A percentile compares a stretch with the other conserved stretches of the same genome.
Conservation (phyloP, 2,888 invertebrate species). For the Platycheirus rosarum region DNA sequence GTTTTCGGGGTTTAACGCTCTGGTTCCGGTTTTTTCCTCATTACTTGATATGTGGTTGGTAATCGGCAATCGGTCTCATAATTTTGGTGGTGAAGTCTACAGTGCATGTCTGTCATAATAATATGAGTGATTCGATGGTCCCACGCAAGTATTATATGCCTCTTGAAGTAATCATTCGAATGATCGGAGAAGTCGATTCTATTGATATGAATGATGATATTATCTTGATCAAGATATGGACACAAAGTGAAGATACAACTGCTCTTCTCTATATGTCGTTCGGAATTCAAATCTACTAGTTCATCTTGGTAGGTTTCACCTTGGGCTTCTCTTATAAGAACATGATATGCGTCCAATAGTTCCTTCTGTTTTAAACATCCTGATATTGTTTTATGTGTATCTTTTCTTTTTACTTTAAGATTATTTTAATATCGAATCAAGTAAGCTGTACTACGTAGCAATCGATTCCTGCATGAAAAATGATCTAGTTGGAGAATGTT, state of each 20-base stretch:
- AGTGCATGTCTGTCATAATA: neutral
- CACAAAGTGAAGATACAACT: neutral
- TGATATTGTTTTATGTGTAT: neutral
- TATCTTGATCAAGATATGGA: neutral
- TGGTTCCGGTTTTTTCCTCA: neutral
- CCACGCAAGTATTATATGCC: neutral
- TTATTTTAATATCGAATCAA: neutral
- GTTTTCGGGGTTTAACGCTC: neutral
- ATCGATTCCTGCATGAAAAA: slow-evolving; percentile 8
- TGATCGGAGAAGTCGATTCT: neutral
- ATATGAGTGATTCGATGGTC: neutral
- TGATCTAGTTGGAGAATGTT: neutral
- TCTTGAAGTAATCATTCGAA: neutral
- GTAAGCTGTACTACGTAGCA: neutral
- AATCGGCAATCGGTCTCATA: slow-evolving; percentile 24
- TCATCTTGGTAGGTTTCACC: neutral
- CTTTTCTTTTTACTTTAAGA: neutral
- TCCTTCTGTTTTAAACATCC: neutral
- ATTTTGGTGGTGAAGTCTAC: neutral
- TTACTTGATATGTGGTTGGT: neutral
- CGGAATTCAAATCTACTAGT: neutral
- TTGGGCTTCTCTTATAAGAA: neutral
- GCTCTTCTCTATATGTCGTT: neutral
- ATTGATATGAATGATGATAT: neutral
- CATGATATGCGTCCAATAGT: neutral